Conservation (phyloP, 1,140 invertebrate genomes). For the Heliothis virescens region DNA sequence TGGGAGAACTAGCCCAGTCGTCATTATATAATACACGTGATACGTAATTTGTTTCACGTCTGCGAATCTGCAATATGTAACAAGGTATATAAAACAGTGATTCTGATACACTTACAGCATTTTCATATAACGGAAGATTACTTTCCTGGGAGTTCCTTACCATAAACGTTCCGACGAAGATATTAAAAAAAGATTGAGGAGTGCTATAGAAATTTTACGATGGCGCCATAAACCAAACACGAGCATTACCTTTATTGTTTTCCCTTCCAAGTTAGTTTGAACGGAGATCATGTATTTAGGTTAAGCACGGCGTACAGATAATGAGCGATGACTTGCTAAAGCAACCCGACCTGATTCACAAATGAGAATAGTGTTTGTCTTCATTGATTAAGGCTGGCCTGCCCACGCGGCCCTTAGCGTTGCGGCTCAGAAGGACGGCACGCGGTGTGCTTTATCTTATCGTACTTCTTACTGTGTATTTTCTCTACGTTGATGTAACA, state of each 20-base stretch:
- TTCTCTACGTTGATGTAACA: no score
- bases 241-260: slow-evolving; percentile 31
- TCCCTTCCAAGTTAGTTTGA: neutral
- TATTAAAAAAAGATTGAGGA: slow-evolving; percentile 24
- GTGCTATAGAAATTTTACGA: slow-evolving; percentile 22
- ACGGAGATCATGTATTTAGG: slow-evolving; percentile 25
- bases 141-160: neutral
- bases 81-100: neutral
- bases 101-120: neutral
- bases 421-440: neutral
- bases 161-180: neutral
- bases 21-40: no score
- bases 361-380: slow-evolving; percentile 28
- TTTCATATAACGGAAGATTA: neutral
- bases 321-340: slow-evolving; percentile 29
- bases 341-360: slow-evolving; percentile 25
- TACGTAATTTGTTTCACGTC: neutral
- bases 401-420: slow-evolving; percentile 15
- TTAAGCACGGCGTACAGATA: slow-evolving; percentile 12
- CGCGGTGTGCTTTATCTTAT: no score
- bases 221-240: slow-evolving; percentile 18
- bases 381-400: neutral
- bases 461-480: no score
- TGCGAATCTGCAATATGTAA: neutral
- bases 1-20: no score